Percentiles rank a stretch among this genome's conserved stretches.
Evolutionary conservation across 2,888 invertebrate genomes (phyloP).

Genomic region (Pimpla rufipes): DNA sequence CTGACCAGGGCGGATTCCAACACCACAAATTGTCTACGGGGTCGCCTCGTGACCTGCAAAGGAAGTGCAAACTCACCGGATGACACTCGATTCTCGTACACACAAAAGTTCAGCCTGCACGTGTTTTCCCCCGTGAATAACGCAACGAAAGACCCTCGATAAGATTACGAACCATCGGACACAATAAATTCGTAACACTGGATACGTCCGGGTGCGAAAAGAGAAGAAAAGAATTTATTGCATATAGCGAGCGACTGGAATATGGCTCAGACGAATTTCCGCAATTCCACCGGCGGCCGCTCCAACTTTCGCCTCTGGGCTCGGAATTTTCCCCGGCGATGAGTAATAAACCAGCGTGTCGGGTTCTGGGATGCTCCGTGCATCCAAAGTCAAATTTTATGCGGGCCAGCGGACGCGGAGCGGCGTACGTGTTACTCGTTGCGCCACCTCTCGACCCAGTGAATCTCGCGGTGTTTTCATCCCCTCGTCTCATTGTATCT

Average conservation of each 20-base stretch:
- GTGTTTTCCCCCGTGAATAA: neutral
- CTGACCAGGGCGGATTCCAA: too few relatives aligned
- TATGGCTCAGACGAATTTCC: conserved; percentile 8
- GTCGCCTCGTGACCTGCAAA: too few relatives aligned
- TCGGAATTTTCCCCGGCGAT: conserved; percentile 51
- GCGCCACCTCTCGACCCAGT: conserved; percentile 28
- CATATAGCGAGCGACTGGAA: neutral
- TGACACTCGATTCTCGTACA: neutral
- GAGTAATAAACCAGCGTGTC: conserved; percentile 48
- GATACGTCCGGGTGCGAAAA: too few relatives aligned
- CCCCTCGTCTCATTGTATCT: too few relatives aligned
- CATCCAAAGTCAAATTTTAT: conserved; percentile 53
- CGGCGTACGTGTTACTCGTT: conserved; percentile 42
- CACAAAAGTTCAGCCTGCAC: neutral
- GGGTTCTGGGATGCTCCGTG: conserved; percentile 14
- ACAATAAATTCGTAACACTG: neutral
- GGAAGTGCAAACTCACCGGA: too few relatives aligned
- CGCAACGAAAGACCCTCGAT: conserved; percentile 16
- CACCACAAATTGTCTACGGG: too few relatives aligned
- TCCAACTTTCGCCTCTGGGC: conserved; percentile 53
- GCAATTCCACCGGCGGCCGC: conserved; percentile 17
- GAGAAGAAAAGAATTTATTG: neutral
- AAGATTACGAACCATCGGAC: conserved; percentile 24
- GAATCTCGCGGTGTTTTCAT: conserved; percentile 39
- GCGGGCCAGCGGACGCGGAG: conserved; percentile 16